phyloP scores from a whole-genome alignment of 2,888 invertebrate species.

The Drosophila phalerata region DNA sequence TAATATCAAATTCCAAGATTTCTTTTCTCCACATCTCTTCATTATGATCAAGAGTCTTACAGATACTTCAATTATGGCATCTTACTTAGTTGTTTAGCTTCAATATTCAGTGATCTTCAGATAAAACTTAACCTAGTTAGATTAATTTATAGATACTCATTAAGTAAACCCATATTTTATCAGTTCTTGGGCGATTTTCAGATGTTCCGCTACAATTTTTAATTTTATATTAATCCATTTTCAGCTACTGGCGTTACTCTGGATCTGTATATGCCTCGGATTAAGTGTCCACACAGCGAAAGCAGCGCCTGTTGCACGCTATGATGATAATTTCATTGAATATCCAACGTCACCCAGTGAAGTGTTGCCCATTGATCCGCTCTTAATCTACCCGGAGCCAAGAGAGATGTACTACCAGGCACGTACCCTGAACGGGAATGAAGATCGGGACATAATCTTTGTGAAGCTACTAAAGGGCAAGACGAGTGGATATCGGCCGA shows the following conservation, averaged over 20 bases:
- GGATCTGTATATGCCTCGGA: constrained; percentile 27
- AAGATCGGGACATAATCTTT: constrained; percentile 75
- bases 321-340: constrained; percentile 34
- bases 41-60: too few relatives aligned
- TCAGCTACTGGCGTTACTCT: constrained; percentile 3
- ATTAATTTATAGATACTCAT: too few relatives aligned
- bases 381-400: constrained; percentile 76
- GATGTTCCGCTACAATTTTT: neutral
- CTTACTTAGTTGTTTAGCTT: too few relatives aligned
- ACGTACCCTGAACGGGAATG: constrained; percentile 57
- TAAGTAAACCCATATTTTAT: too few relatives aligned
- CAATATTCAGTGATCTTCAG: neutral
- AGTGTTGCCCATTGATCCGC: constrained; percentile 78
- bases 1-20: neutral
- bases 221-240: neutral
- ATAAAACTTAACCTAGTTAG: neutral
- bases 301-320: constrained; percentile 54
- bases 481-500: constrained; percentile 74
- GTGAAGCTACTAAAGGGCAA: constrained; percentile 75
- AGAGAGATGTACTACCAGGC: constrained; percentile 57
- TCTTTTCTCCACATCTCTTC: too few relatives aligned
- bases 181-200: neutral
- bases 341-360: constrained; percentile 74
- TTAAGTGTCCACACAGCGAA: neutral
- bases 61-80: too few relatives aligned